These are phyloP conservation scores for Cololabis saira DNA, from an alignment of 2,113 vertebrate genomes.

Conservation along the genomic window DNA sequence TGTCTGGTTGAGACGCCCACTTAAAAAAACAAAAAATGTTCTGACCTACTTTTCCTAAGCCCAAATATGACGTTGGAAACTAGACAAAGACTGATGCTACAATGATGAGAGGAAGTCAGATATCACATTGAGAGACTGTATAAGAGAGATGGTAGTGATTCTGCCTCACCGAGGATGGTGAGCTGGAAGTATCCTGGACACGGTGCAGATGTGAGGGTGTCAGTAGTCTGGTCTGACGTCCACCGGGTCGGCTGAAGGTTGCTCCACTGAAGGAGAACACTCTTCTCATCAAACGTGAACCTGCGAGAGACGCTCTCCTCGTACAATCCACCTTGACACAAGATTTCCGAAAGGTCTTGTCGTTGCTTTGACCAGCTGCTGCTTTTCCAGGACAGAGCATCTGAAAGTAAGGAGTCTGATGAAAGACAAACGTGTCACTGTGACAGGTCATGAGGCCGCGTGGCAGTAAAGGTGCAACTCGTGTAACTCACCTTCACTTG, in stretches of 20 bases:
- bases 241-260: slow-evolving; percentile 86
- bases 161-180: slow-evolving; percentile 86
- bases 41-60: background rate
- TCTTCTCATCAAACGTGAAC: slow-evolving; percentile 81
- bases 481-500: slow-evolving; percentile 37
- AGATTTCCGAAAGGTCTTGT: slow-evolving; percentile 76
- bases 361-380: slow-evolving; percentile 81
- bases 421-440: slow-evolving; percentile 3
- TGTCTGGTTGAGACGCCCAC: background rate
- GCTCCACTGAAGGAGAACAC: slow-evolving; percentile 79
- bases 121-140: too few species aligned
- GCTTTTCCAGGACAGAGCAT: slow-evolving; percentile 83
- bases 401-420: slow-evolving; percentile 19
- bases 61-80: too few species aligned
- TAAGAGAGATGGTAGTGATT: background rate
- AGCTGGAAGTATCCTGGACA: slow-evolving; percentile 85
- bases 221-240: slow-evolving; percentile 64
- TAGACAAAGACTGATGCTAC: background rate
- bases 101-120: background rate
- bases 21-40: slow-evolving; percentile 1
- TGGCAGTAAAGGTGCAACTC: background rate
- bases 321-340: slow-evolving; percentile 77
- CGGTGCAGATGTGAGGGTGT: slow-evolving; percentile 59
- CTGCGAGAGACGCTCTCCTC: slow-evolving; percentile 84
- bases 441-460: background rate